Evolutionary conservation across 2,113 vertebrate genomes (phyloP), one percentile per base, ranked within the genome.

Genomic region (Procavia capensis): DNA sequence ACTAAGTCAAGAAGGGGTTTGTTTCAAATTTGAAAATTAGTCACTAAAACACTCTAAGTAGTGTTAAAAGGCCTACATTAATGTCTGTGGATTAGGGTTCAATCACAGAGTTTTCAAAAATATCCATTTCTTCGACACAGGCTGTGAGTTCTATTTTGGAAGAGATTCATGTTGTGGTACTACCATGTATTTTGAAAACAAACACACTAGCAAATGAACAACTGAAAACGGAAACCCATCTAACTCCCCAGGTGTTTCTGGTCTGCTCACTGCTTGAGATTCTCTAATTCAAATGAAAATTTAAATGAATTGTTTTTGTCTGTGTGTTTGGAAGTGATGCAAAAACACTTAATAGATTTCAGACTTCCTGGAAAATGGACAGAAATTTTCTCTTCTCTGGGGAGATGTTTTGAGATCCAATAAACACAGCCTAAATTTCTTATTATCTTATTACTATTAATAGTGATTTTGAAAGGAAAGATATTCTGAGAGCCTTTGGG

Each of bases 71-170:
- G 14, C 72, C 61, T 45, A 45, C 54, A 29, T 39, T 29, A 41
- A 29, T 64, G 24, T 45, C 19, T 1, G 34, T 85, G 70, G 87
- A 59, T 84, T 86, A 45, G n/a, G 59, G 16, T 17, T 90, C 70
- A 59, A 31, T 93, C 39, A 93, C 41, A 86, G 85, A 95, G 57
- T 92, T 90, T 88, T 83, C 59, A 43, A 36, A 87, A 78, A 76
- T 34, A 61, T 13, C 34, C 19, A 31, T 82, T 88, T 88, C 43
- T n/a, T 68, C 82, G 59, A 93, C 31, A 80, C 6, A 63, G 36
- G 16, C 7, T 85, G 29, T 34, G 54, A 70, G 76, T 68, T 94
- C 68, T 31, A 86, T 88, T 93, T 93, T n/a, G 43, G 39, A 63
- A 29, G 19, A 79, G 50, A 85, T 95, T 72, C 84, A 63, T 75